Conservation (phyloP, 1,140 invertebrate genomes). For the Neuroterus valhalla region DNA sequence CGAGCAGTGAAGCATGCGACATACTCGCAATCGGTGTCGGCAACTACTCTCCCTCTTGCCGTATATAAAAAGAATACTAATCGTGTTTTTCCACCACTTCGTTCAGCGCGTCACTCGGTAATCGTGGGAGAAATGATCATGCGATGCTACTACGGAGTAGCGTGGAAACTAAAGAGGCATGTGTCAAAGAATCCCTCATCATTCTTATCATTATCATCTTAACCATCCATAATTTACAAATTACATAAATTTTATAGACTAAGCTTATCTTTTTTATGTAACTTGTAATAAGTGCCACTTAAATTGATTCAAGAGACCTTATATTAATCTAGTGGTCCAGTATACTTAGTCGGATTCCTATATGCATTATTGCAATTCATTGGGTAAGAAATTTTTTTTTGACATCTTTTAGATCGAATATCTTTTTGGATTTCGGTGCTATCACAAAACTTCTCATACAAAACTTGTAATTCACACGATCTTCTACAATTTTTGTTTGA, state of each 20-base stretch:
- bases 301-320: too few relatives aligned
- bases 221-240: background rate
- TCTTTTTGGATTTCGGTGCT: too few relatives aligned
- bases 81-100: conserved; percentile 25
- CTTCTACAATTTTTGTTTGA: too few relatives aligned
- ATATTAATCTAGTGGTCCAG: too few relatives aligned
- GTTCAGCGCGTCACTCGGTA: background rate
- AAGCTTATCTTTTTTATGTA: background rate
- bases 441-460: too few relatives aligned
- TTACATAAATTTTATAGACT: background rate
- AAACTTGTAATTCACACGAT: too few relatives aligned
- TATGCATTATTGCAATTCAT: too few relatives aligned
- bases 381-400: too few relatives aligned
- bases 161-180: conserved; percentile 12
- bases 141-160: background rate
- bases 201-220: background rate
- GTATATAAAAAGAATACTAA: conserved; percentile 31
- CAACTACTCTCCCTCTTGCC: conserved; percentile 51
- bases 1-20: conserved; percentile 64
- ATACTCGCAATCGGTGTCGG: conserved; percentile 63
- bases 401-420: too few relatives aligned
- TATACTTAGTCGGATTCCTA: too few relatives aligned
- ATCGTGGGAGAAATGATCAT: background rate
- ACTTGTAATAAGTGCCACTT: background rate
- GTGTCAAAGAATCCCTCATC: conserved; percentile 11